Conservation (phyloP, 2,113 vertebrate species). For the Mormyrus lacerda region DNA sequence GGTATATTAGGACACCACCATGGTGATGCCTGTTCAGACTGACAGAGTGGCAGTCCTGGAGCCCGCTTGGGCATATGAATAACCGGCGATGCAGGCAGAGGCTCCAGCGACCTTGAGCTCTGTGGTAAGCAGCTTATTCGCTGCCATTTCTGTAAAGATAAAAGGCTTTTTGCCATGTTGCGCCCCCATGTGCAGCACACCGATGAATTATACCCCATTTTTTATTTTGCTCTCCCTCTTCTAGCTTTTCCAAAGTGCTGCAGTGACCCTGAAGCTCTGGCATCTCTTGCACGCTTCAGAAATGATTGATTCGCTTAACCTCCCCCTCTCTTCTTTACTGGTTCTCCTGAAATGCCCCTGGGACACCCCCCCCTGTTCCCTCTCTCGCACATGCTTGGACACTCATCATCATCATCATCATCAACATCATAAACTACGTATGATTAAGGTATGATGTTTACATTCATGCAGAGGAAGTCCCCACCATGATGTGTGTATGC, state of each 20-base stretch:
- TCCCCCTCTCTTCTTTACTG: neutral
- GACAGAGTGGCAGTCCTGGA: neutral
- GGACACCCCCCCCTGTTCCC: neutral
- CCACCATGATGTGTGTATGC: neutral
- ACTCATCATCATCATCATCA: neutral
- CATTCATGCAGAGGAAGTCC: neutral
- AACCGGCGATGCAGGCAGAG: neutral
- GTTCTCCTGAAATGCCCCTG: neutral
- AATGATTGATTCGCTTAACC: neutral
- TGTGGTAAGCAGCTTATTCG: slow-evolving; percentile 23
- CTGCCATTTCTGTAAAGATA: slow-evolving; percentile 15
- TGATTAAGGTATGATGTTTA: neutral
- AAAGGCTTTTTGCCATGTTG: slow-evolving; percentile 12
- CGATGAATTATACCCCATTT: slow-evolving; percentile 13
- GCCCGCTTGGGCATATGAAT: neutral
- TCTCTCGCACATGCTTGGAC: neutral
- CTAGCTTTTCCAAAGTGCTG: slow-evolving; percentile 15
- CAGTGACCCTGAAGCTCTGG: slow-evolving; percentile 11
- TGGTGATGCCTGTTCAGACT: neutral
- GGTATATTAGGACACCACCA: neutral
- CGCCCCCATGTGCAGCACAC: neutral
- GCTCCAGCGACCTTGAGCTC: neutral
- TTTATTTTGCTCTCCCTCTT: neutral
- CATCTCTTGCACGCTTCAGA: neutral
- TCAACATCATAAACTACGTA: neutral